Conservation (phyloP, 2,797 vertebrate genomes). For the Molossus molossus region DNA sequence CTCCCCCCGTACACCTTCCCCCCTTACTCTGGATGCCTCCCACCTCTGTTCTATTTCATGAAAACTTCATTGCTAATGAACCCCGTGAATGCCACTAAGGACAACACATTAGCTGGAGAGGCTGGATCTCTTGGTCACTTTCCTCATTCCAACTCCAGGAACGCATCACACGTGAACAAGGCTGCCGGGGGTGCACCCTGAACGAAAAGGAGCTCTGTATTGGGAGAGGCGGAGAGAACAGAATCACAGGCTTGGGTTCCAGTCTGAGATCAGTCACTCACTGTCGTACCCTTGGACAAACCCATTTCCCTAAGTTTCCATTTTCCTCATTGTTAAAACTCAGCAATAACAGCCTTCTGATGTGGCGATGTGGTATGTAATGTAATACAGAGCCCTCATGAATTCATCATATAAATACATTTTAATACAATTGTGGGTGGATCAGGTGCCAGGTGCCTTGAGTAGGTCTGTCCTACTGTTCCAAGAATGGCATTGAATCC, state of each 20-base stretch:
- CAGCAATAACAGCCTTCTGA: not conserved
- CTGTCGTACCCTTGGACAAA: not conserved
- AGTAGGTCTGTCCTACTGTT: not conserved
- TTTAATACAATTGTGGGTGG: not conserved
- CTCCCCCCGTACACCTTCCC: not conserved
- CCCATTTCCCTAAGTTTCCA: not conserved
- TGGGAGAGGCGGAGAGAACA: not conserved
- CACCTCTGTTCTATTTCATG: not conserved
- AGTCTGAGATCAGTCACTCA: not conserved
- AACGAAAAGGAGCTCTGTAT: not conserved
- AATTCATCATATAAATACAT: not conserved
- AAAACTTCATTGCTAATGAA: not conserved
- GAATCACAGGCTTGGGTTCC: not conserved
- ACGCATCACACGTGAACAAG: not conserved
- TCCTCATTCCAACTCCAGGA: not conserved
- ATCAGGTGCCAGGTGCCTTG: not conserved
- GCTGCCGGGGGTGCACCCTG: not conserved
- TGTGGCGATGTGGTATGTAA: not conserved
- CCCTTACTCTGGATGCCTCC: not conserved
- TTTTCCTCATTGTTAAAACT: not conserved
- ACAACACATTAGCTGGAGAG: not conserved
- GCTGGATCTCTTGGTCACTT: not conserved
- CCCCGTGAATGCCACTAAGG: not conserved
- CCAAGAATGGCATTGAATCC: not conserved
- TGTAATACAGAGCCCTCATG: not conserved